phyloP scores from a whole-genome alignment of 2,888 invertebrate species.

The Disparrhopalites patrizii region DNA sequence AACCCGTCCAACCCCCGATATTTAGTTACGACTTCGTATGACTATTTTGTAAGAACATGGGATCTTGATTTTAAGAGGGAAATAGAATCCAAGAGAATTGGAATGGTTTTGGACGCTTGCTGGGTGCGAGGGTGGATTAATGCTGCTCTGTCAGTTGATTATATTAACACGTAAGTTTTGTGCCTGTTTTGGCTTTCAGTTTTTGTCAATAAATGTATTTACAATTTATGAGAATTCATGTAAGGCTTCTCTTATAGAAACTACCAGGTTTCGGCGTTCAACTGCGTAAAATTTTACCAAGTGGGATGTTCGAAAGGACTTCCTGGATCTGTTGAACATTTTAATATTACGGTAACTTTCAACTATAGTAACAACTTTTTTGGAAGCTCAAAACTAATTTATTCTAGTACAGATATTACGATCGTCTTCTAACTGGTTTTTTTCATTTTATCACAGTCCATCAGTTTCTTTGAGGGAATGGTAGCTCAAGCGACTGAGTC shows the following conservation, averaged over 20 bases:
- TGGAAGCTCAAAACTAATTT: background rate
- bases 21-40: conserved; percentile 38
- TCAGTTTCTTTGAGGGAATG: conserved; percentile 42
- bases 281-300: conserved; percentile 37
- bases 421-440: background rate
- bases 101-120: conserved; percentile 39
- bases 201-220: background rate
- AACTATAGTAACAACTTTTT: background rate
- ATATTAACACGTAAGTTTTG: conserved; percentile 9
- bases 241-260: background rate
- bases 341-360: conserved; percentile 35
- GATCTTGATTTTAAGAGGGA: conserved; percentile 36
- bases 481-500: conserved; percentile 41
- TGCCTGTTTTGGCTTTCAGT: background rate
- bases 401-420: too few species aligned
- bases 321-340: conserved; percentile 32
- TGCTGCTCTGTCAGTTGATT: conserved; percentile 28
- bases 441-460: conserved; percentile 25
- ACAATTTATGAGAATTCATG: background rate
- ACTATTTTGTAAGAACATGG: conserved; percentile 41
- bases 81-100: conserved; percentile 39
- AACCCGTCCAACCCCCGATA: conserved; percentile 37
- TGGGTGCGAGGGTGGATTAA: conserved; percentile 47
- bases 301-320: conserved; percentile 36
- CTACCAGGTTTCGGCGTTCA: background rate